Evolutionary conservation across 2,888 invertebrate species (phyloP).

Genomic region (Harpalus rubripes): DNA sequence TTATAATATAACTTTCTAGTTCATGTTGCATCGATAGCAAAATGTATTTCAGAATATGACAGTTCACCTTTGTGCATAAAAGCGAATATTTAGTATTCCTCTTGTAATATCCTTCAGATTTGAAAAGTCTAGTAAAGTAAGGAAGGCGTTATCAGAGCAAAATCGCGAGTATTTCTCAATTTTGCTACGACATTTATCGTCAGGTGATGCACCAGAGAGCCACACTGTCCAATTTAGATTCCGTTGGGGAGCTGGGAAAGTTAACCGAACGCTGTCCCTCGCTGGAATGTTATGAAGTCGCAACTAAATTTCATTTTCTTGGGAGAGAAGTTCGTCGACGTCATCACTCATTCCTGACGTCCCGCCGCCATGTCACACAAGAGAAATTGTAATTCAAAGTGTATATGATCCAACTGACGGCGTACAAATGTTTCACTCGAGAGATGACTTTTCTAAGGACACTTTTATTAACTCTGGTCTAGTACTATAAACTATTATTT

Average conservation of each 20-base stretch:
- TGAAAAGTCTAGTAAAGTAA: not conserved
- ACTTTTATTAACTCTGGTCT: no score
- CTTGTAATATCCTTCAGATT: not conserved
- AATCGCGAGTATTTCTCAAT: constrained; percentile 19
- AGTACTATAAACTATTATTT: no score
- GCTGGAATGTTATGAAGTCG: constrained; percentile 68
- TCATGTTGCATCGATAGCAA: no score
- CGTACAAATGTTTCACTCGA: constrained; percentile 60
- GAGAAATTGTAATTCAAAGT: constrained; percentile 66
- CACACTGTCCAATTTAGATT: constrained; percentile 60
- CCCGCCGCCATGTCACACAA: constrained; percentile 36
- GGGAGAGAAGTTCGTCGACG: constrained; percentile 60
- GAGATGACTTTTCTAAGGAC: no score
- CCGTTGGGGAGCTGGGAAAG: constrained; percentile 53
- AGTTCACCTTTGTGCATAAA: no score
- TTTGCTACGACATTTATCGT: constrained; percentile 17
- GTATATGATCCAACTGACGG: constrained; percentile 62
- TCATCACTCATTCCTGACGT: constrained; percentile 63
- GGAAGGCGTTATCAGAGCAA: not conserved
- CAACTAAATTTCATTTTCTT: constrained; percentile 69
- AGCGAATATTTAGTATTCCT: no score
- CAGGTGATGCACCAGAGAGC: constrained; percentile 27
- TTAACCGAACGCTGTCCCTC: constrained; percentile 42
- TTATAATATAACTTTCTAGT: no score
- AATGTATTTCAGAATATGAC: no score